Evolutionary conservation across 2,113 vertebrate species (phyloP).

Genomic region (Gracilinanus agilis): DNA sequence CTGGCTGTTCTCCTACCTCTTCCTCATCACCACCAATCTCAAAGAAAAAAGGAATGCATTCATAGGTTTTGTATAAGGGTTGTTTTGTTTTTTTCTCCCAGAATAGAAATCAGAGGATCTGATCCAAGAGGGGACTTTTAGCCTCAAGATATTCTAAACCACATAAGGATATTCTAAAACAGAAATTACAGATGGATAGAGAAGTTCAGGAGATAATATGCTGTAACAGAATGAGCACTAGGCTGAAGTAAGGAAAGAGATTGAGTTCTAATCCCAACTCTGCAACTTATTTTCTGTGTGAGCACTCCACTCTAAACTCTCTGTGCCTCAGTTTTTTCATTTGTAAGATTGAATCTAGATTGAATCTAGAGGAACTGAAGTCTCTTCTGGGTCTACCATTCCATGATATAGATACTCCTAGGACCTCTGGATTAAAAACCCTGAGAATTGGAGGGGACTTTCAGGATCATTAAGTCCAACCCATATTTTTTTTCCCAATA

Average conservation of each 20-base stretch:
- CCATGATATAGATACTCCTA: not conserved
- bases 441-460: not conserved
- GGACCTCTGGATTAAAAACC: not conserved
- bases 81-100: not conserved
- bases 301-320: not conserved
- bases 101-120: not conserved
- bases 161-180: not conserved
- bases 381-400: not conserved
- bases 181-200: not conserved
- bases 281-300: not conserved
- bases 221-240: not conserved
- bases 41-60: not conserved
- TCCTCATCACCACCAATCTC: not conserved
- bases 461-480: not conserved
- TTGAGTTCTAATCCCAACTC: not conserved
- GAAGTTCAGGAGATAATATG: not conserved
- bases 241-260: not conserved
- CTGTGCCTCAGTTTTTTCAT: not conserved
- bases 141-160: not conserved
- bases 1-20: not conserved
- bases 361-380: not conserved
- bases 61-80: not conserved
- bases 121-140: not conserved
- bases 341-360: not conserved
- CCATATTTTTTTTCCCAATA: not conserved